phyloP scores from a whole-genome alignment of 1,140 invertebrate genomes.

The Drosophila saltans region DNA sequence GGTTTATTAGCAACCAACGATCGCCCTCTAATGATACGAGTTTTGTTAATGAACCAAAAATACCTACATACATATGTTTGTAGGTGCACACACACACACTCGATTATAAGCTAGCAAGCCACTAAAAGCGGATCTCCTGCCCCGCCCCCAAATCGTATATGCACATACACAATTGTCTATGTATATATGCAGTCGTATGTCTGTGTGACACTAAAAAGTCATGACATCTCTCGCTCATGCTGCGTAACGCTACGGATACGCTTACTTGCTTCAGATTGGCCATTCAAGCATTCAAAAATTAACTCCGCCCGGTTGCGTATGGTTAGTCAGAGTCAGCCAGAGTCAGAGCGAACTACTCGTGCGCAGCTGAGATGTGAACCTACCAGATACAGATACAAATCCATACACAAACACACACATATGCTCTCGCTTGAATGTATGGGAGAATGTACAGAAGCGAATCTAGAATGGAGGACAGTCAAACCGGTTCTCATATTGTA shows the following conservation, averaged over 20 bases:
- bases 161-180: constrained; percentile 31
- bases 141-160: constrained; percentile 46
- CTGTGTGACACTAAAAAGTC: constrained; percentile 80
- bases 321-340: constrained; percentile 71
- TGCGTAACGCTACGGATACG: constrained; percentile 82
- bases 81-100: constrained; percentile 44
- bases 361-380: constrained; percentile 25
- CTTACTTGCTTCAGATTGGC: constrained; percentile 83
- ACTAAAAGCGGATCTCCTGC: constrained; percentile 57
- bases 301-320: constrained; percentile 83
- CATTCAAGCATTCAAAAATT: constrained; percentile 83
- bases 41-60: constrained; percentile 81
- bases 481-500: not conserved
- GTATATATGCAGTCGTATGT: constrained; percentile 24
- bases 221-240: constrained; percentile 80
- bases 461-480: not conserved
- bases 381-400: constrained; percentile 29
- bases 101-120: constrained; percentile 43
- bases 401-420: constrained; percentile 14
- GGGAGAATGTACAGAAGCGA: constrained; percentile 10
- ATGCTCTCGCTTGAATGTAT: not conserved
- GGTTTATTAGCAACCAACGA: constrained; percentile 73
- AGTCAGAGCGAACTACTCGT: constrained; percentile 54
- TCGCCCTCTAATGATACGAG: constrained; percentile 70
- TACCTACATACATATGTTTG: constrained; percentile 15